Percentiles rank a stretch among this genome's conserved stretches.
phyloP scores from a whole-genome alignment of 2,113 vertebrate genomes.

The Pan paniscus region DNA sequence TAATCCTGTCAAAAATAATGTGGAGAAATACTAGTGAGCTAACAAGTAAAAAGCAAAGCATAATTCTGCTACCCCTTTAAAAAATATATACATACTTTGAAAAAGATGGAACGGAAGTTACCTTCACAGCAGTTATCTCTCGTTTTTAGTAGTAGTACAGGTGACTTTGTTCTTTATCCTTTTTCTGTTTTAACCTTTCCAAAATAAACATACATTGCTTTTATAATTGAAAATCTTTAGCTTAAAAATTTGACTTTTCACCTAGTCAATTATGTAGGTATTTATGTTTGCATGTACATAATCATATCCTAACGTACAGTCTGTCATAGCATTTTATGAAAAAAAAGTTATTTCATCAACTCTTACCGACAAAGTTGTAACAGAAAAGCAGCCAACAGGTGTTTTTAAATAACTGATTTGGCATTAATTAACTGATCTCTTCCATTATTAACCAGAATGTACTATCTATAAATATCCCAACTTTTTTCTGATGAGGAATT shows the following conservation, averaged over 20 bases:
- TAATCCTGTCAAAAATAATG: not conserved
- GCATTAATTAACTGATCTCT: not conserved
- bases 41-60: not conserved
- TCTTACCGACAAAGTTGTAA: not conserved
- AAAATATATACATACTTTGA: not conserved
- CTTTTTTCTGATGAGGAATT: not conserved
- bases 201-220: constrained; percentile 1
- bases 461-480: not conserved
- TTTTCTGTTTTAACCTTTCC: constrained; percentile 4
- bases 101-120: not conserved
- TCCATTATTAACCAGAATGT: constrained; percentile 16
- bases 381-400: not conserved
- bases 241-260: constrained; percentile 32
- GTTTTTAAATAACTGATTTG: not conserved
- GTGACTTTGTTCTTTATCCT: not conserved
- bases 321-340: not conserved
- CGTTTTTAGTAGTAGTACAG: not conserved
- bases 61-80: not conserved
- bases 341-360: constrained; percentile 1
- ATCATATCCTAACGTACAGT: not conserved
- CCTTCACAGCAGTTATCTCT: not conserved
- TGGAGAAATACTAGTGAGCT: not conserved
- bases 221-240: not conserved
- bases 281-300: not conserved
- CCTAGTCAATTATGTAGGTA: not conserved